Base-by-base conservation (phyloP, 1,140 invertebrate genomes). In the Anagrus nilaparvatae region DNA sequence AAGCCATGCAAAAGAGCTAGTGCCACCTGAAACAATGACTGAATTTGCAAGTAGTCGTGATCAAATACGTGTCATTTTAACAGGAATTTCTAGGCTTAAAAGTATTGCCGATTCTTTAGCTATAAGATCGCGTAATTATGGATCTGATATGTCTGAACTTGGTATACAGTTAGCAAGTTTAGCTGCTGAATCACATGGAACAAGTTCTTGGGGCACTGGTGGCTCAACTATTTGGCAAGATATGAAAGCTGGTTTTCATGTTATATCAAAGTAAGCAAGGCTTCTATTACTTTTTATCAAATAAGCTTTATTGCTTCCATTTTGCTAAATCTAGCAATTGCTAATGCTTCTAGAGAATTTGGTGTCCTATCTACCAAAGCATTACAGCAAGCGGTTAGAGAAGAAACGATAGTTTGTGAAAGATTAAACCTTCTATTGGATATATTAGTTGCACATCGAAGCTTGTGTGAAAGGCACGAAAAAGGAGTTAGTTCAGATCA, bases 381-480 rank as follows among this genome's bases (percentile, higher is more conserved):
- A 0, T 35, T 64, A 4, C 61, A 69, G 34, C 69, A 77, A 60
- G 73, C 72, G 18, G 61, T 67, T 5, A 60, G 71, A 42, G 72
- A 74, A 48, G 75, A 78, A 48, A 73, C 73, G 18, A 70, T 69
- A 18, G 64, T 81, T 5, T 76, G 76, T 48, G 79, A 82, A 49
- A 67, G 72, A 48, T 54, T 82, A 30, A 72, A 74, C 46, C 59
- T 80, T 4, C 69, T 83, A 3, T 59, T 78, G 16, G 80, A 82
- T 55, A 65, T 81, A 41, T 59, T 83, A 16, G 58, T 69, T 8
- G 74, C 75, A 4, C 79, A 81, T 48, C 73, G 69, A 58, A 75
- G 79, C 48, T 55, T 84, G 20, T 83, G 81, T 57, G 81, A 83
- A 44, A 67, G 81, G 43, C 73, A 82, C 50, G 81, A 84, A 55